Base-by-base conservation (phyloP, 2,113 vertebrate species). In the Tapirus terrestris region DNA sequence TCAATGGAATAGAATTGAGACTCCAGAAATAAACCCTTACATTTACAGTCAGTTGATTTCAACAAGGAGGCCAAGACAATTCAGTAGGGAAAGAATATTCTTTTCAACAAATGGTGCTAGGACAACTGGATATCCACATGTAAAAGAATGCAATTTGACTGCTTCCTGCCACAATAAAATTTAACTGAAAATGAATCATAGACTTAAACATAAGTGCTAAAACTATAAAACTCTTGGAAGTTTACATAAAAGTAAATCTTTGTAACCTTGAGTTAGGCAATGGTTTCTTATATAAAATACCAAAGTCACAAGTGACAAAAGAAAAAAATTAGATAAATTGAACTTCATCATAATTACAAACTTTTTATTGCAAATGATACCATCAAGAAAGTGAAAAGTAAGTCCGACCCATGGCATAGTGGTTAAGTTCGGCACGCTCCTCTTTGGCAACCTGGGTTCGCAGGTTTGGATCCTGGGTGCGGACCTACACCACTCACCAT, bases 331-430 rank as follows among this genome's bases (percentile, higher is more conserved):
- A 91, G 60, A 16, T 88, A 80, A 89, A 45, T 43, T 43, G 27
- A 25, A 85, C 23, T 94, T 96, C 18, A 73, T 95, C 8, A 72
- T 94, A 96, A 94, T 63, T 63, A 56, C 80, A 88, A 68, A 27
- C 6, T 51, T 67, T 82, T 60, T 63, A 45, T 33, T 87, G 45
- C 20, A 96, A 87, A 58, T 82, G 36, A 81, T 58, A 83, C 7
- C 43, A 48, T 58, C 10, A 84, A 84, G 76, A 96, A 85, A 96
- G n/a, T 61, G 39, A 93, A 82, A 90, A 86, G 67, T 39, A 4
- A 39, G 39, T 39, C 39, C 39, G 39, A 2, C 39, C 39, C 39
- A 39, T 4, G 39, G 39, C 39, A 39, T 39, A 39, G 39, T 39
- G 39, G 39, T 39, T 39, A 39, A 39, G 39, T 39, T 39, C 39